Base-by-base conservation (phyloP, 2,113 vertebrate genomes). In the Accipiter cooperii region DNA sequence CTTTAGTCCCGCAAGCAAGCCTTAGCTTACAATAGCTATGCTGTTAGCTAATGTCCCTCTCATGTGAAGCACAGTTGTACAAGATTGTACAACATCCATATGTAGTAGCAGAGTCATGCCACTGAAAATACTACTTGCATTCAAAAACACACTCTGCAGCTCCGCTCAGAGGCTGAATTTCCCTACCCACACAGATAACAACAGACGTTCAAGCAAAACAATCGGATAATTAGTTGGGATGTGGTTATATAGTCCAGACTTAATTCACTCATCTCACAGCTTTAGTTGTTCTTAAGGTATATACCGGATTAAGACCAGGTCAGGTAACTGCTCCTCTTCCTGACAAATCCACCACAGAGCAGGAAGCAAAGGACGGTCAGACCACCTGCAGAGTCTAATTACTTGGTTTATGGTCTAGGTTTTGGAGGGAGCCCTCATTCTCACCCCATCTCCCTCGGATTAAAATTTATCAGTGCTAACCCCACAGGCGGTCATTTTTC, bases 181-280 rank as follows among this genome's bases (percentile, higher is more conserved):
- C 88, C 58, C 75, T 52, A 10, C 65, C 57, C 88, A 93, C 65
- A 42, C 65, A 63, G 63, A 71, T 34, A 83, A 95, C 66, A 78
- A 36, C 92, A 94, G 79, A 92, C 63, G 8, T 47, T 46, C 64
- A 81, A 75, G 87, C 73, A 93, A 96, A 95, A 93, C 93, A 95
- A 79, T 75, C 2, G 8, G 91, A 87, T 94, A 74, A 94, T 90
- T 73, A 89, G 75, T 46, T 88, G 88, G 66, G 31, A 92, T 33
- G 52, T 77, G 79, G 69, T 87, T 91, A 73, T 14, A 87, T 36
- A 25, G 71, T 83, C 84, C 93, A 90, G 84, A 90, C 87, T 94
- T 84, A 79, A 94, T 96, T 94, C 63, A 75, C 47, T 88, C 93
- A 94, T 78, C 89, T 92, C 81, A 47, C 63, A 71, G 90, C 70